These are phyloP conservation scores for Masticophis lateralis DNA, from an alignment of 2,797 vertebrate species.

Conservation along the genomic window DNA sequence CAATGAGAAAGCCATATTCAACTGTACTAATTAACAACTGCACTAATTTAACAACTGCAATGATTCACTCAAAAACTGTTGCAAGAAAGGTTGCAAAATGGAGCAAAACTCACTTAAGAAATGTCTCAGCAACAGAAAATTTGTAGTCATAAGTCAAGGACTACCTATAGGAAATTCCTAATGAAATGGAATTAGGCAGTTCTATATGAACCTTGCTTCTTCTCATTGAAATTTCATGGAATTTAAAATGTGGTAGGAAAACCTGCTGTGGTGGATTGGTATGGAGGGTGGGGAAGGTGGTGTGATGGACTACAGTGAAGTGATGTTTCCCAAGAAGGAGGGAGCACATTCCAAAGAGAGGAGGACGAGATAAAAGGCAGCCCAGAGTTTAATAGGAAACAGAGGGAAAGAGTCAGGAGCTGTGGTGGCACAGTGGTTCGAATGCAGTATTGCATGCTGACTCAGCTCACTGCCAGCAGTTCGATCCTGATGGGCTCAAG, in stretches of 20 bases:
- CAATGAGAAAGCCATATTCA: no score
- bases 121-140: not conserved
- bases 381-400: not conserved
- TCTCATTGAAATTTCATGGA: not conserved
- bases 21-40: no score
- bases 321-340: not conserved
- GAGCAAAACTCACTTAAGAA: not conserved
- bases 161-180: not conserved
- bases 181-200: not conserved
- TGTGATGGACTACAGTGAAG: not conserved
- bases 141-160: not conserved
- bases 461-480: not conserved
- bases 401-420: not conserved
- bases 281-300: not conserved
- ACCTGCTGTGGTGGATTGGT: not conserved
- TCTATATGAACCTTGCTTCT: not conserved
- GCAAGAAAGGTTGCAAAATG: no score
- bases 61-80: no score
- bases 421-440: not conserved
- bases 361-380: not conserved
- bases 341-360: not conserved
- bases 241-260: not conserved
- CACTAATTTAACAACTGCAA: no score
- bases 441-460: not conserved
- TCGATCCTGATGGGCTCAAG: not conserved